Conservation (phyloP, 2,888 invertebrate species). For the Subacronicta megacephala region DNA sequence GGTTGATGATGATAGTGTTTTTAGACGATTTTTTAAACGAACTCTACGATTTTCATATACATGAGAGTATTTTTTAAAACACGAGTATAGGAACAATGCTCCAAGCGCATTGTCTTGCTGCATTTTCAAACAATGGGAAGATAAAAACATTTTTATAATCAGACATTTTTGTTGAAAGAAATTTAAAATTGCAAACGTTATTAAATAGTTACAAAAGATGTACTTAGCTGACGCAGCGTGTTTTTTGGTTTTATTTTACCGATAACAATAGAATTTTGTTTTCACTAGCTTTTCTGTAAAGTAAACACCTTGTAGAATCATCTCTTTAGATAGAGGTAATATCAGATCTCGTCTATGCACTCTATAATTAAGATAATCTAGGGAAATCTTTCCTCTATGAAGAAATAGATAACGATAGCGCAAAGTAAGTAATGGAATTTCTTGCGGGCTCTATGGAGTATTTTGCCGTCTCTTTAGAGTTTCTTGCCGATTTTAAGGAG, state of each 20-base stretch:
- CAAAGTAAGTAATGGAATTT: no score
- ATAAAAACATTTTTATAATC: constrained; percentile 38
- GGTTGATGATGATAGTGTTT: no score
- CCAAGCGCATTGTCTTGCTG: constrained; percentile 39
- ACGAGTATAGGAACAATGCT: constrained; percentile 38
- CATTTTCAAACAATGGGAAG: constrained; percentile 35
- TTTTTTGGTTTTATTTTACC: constrained; percentile 16
- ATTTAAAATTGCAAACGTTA: constrained; percentile 33
- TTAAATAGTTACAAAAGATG: constrained; percentile 33
- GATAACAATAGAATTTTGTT: constrained; percentile 8
- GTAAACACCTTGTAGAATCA: no score
- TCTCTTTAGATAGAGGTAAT: no score
- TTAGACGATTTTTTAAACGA: constrained; percentile 18
- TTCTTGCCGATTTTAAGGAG: no score
- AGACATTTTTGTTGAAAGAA: constrained; percentile 29
- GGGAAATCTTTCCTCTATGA: no score
- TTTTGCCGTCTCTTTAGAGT: no score
- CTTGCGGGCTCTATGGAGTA: no score
- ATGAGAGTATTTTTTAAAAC: constrained; percentile 31
- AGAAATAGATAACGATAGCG: no score
- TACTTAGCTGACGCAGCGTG: constrained; percentile 28
- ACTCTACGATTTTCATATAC: constrained; percentile 10
- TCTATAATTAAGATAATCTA: no score
- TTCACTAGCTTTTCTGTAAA: background rate
- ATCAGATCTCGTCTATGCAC: no score